Percentiles rank a stretch among this genome's conserved stretches.
Evolutionary conservation across 2,888 invertebrate genomes (phyloP).

Genomic region (Microplitis deprimator): DNA sequence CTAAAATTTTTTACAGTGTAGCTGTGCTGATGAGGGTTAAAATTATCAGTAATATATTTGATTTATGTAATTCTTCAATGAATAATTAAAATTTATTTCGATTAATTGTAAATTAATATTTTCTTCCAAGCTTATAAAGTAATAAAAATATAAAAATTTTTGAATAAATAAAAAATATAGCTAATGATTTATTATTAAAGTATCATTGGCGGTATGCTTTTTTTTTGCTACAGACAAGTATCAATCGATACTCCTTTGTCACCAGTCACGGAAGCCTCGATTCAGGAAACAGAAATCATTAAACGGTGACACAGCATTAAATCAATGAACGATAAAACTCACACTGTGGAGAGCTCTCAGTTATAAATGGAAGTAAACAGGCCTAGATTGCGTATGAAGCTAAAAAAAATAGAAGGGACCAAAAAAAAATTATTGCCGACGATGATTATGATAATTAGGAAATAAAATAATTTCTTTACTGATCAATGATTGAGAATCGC

Average conservation of each 20-base stretch:
- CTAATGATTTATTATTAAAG: not conserved
- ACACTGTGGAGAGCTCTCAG: not conserved
- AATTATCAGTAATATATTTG: too few species aligned
- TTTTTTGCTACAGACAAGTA: conserved; percentile 70
- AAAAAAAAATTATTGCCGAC: conserved; percentile 1
- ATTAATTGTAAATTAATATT: too few species aligned
- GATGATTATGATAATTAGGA: not conserved
- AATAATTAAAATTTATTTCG: too few species aligned
- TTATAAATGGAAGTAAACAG: not conserved
- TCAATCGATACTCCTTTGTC: conserved; percentile 73
- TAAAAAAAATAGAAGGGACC: conserved; percentile 36
- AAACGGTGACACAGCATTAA: conserved; percentile 57
- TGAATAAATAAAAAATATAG: not conserved
- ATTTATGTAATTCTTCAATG: too few species aligned
- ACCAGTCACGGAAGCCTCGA: conserved; percentile 71
- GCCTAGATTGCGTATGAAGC: not conserved
- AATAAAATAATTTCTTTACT: not conserved
- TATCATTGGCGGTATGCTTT: not conserved
- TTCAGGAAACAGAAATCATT: conserved; percentile 59
- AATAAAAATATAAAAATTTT: not conserved
- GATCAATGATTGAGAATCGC: conserved; percentile 22
- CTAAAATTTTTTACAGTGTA: too few species aligned
- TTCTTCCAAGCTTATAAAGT: too few species aligned
- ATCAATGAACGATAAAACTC: not conserved
- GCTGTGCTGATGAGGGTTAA: too few species aligned